These are phyloP conservation scores for Podargus strigoides DNA, from an alignment of 2,797 vertebrate genomes.

Conservation along the genomic window DNA sequence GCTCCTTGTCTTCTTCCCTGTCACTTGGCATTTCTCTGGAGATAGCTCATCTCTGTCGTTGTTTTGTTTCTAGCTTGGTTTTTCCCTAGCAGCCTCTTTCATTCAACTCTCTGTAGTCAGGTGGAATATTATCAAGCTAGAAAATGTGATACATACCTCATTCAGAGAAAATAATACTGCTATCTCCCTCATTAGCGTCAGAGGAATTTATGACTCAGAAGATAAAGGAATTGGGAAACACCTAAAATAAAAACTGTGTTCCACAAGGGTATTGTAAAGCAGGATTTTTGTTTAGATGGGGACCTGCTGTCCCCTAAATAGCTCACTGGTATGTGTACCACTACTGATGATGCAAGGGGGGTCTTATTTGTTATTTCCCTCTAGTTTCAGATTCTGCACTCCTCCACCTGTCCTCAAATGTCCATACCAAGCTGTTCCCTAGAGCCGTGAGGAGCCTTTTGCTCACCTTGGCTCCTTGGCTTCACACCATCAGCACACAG, in stretches of 20 bases:
- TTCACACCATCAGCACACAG: neutral
- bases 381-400: neutral
- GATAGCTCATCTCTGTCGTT: neutral
- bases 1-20: neutral
- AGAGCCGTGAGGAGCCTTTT: neutral
- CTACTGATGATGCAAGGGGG: neutral
- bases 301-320: neutral
- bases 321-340: neutral
- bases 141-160: neutral
- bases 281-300: neutral
- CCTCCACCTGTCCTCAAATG: neutral
- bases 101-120: constrained; percentile 10
- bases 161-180: neutral
- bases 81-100: neutral
- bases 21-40: neutral
- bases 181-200: constrained; percentile 6
- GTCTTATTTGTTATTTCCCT: neutral
- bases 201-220: neutral
- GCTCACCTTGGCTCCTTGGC: neutral
- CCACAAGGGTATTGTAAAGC: neutral
- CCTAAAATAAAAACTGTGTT: neutral
- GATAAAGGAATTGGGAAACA: neutral
- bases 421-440: neutral
- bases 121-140: neutral
- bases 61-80: constrained; percentile 14